Conservation (phyloP, 2,113 vertebrate species). For the Crocuta crocuta region DNA sequence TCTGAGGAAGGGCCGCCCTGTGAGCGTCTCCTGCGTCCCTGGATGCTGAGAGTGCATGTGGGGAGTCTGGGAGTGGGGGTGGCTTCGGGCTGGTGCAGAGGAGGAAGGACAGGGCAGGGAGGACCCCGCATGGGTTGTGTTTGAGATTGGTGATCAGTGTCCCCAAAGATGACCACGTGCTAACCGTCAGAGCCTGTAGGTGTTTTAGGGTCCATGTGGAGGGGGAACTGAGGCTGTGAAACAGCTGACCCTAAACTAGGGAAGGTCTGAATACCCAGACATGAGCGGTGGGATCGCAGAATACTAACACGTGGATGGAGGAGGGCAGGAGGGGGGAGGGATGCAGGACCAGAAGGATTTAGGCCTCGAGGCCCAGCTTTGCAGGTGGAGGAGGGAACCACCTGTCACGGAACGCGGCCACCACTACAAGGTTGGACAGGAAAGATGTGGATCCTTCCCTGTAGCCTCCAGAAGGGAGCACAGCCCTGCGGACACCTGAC, state of each 20-base stretch:
- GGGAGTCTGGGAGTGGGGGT: neutral
- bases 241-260: neutral
- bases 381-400: neutral
- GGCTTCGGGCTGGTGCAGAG: neutral
- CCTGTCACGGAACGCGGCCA: neutral
- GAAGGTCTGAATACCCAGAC: neutral
- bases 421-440: neutral
- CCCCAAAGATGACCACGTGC: neutral
- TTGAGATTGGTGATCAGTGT: rapidly evolving
- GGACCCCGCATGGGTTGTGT: rapidly evolving
- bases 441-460: neutral
- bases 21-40: rapidly evolving
- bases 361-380: neutral
- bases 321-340: neutral
- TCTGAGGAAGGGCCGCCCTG: neutral
- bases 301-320: neutral
- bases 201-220: neutral
- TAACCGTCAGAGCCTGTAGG: neutral
- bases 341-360: neutral
- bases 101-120: rapidly evolving
- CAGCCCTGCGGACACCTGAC: neutral
- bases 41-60: neutral
- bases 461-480: neutral
- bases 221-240: neutral
- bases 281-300: neutral